Evolutionary conservation across 2,888 invertebrate species (phyloP).

Genomic region (Aspidiotus destructor): DNA sequence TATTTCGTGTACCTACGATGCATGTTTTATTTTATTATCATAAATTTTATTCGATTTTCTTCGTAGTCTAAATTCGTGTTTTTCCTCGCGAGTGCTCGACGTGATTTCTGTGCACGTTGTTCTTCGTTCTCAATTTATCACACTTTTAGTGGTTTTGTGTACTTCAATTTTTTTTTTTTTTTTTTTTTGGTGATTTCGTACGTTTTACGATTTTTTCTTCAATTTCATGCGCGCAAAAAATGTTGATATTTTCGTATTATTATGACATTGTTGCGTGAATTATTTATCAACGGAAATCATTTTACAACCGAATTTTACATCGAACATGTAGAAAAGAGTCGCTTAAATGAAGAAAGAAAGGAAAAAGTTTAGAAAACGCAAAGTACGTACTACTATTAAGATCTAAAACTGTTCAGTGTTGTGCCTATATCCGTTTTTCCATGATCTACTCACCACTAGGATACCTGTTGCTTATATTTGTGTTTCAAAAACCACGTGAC

Average conservation of each 20-base stretch:
- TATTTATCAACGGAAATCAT: not conserved
- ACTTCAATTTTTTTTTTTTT: no score
- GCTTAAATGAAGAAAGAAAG: conserved; percentile 31
- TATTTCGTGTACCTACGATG: not conserved
- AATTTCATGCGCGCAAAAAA: not conserved
- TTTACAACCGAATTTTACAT: conserved; percentile 2
- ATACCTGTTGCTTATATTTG: no score
- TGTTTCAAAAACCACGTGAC: no score
- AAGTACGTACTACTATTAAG: conserved; percentile 6
- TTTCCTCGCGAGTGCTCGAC: conserved; percentile 6
- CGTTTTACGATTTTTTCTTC: no score
- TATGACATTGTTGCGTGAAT: conserved; percentile 20
- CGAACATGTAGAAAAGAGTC: conserved; percentile 13
- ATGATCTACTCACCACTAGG: no score
- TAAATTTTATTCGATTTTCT: not conserved
- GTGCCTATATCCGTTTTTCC: no score
- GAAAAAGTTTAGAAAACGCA: conserved; percentile 24
- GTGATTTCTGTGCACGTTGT: conserved; percentile 3
- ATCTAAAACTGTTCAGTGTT: no score
- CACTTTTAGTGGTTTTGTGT: not conserved
- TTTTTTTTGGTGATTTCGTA: no score
- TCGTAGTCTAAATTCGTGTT: conserved; percentile 8
- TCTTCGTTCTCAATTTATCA: conserved; percentile 7
- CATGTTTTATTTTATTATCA: not conserved
- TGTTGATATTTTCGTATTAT: conserved; percentile 10